Conservation (phyloP, 2,888 invertebrate genomes). For the Gryllus longicercus region DNA sequence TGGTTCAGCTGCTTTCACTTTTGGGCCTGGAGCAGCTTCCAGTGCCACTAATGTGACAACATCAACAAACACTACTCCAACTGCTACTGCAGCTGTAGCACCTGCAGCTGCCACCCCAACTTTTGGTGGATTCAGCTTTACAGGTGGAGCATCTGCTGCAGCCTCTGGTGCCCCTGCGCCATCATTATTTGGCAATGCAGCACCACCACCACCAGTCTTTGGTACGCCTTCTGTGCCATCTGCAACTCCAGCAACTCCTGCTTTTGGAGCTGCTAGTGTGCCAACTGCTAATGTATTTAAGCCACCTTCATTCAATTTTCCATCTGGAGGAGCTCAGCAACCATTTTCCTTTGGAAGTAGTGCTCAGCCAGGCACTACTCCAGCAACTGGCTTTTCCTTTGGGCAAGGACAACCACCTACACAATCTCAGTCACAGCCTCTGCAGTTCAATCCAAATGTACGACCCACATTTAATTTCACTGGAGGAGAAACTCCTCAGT, state of each 20-base stretch:
- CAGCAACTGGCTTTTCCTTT: constrained; percentile 20
- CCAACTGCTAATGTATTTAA: constrained; percentile 21
- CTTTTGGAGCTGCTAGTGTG: constrained; percentile 20
- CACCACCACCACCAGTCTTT: not conserved
- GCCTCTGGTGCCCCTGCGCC: not conserved
- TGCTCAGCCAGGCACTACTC: not conserved
- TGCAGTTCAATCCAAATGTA: constrained; percentile 48
- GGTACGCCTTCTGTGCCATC: not conserved
- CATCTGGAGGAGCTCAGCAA: constrained; percentile 21
- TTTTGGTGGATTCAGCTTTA: constrained; percentile 22
- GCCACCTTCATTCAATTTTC: constrained; percentile 29
- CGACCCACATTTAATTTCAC: constrained; percentile 54
- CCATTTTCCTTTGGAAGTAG: constrained; percentile 28
- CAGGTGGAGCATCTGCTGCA: not conserved
- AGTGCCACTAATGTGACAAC: not conserved
- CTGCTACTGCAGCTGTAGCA: constrained; percentile 10
- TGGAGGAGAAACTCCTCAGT: constrained; percentile 48
- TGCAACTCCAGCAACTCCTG: constrained; percentile 23
- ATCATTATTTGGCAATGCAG: constrained; percentile 17
- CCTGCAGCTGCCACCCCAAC: constrained; percentile 11
- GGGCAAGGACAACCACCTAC: not conserved
- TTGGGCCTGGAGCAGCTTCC: constrained; percentile 25
- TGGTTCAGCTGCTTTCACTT: constrained; percentile 23
- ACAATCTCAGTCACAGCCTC: constrained; percentile 27
- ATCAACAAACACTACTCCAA: constrained; percentile 19